Evolutionary conservation across 2,113 vertebrate species (phyloP).

Genomic region (Prunella fulvescens): DNA sequence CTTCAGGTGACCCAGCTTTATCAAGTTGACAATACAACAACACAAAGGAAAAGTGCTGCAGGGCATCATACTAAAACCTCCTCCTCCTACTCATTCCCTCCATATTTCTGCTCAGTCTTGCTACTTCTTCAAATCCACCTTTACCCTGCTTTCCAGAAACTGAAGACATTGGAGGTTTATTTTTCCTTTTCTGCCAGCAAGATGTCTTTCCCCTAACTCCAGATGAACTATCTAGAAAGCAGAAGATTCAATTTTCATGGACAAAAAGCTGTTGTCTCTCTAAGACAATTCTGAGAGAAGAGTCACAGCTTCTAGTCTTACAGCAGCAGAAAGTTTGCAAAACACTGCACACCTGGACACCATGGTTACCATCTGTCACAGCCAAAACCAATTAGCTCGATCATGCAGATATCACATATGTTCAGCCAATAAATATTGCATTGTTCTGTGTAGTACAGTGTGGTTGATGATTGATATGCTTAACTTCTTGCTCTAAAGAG

Average conservation of each 20-base stretch:
- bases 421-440: not conserved
- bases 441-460: not conserved
- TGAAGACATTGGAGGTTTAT: not conserved
- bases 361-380: not conserved
- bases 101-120: not conserved
- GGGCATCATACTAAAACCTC: not conserved
- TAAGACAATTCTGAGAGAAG: not conserved
- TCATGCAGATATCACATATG: not conserved
- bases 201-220: not conserved
- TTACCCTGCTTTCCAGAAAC: not conserved
- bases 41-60: not conserved
- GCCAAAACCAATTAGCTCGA: not conserved
- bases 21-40: not conserved
- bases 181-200: not conserved
- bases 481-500: not conserved
- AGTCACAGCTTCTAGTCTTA: not conserved
- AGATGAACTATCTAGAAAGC: not conserved
- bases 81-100: not conserved
- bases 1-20: not conserved
- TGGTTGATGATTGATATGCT: not conserved
- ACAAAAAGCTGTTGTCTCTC: not conserved
- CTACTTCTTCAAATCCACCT: not conserved
- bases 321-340: not conserved
- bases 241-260: not conserved
- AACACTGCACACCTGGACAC: not conserved